A percentile compares a stretch with the other conserved stretches of the same genome.
Conservation (phyloP, 2,113 vertebrate species). For the Xiphophorus couchianus region DNA sequence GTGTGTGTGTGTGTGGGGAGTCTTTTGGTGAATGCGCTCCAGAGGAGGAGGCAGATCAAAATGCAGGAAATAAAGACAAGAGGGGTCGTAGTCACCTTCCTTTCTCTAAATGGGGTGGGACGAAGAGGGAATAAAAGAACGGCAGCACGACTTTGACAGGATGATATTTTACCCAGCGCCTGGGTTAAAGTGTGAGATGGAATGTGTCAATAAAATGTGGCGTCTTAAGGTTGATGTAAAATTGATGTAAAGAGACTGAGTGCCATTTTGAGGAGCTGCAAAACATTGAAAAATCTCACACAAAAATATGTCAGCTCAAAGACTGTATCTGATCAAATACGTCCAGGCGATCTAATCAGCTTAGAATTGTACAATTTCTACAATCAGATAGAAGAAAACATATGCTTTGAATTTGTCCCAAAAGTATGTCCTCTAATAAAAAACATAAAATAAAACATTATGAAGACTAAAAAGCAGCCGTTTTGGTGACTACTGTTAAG, state of each 20-base stretch:
- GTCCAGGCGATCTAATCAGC: not conserved
- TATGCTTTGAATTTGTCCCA: no score
- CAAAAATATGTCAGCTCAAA: no score
- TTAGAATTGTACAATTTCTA: not conserved
- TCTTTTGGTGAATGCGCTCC: slow-evolving; percentile 4
- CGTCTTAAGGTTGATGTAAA: not conserved
- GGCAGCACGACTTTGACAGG: not conserved
- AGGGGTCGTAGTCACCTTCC: slow-evolving; percentile 27
- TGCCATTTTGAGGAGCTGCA: not conserved
- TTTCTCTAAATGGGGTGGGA: slow-evolving; percentile 32
- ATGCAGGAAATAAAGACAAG: slow-evolving; percentile 71
- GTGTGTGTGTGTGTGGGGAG: not conserved
- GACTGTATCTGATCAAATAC: no score
- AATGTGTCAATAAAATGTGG: not conserved
- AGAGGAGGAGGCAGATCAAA: slow-evolving; percentile 43
- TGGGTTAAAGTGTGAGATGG: not conserved
- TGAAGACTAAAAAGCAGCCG: no score
- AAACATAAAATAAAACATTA: no score
- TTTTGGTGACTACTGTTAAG: no score
- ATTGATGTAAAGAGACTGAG: not conserved
- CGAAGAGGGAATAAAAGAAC: not conserved
- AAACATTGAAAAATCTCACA: not conserved
- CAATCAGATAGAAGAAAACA: no score
- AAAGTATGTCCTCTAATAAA: no score
- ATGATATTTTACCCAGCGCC: slow-evolving; percentile 5